Conservation (phyloP, 2,113 vertebrate species). For the Sander vitreus region DNA sequence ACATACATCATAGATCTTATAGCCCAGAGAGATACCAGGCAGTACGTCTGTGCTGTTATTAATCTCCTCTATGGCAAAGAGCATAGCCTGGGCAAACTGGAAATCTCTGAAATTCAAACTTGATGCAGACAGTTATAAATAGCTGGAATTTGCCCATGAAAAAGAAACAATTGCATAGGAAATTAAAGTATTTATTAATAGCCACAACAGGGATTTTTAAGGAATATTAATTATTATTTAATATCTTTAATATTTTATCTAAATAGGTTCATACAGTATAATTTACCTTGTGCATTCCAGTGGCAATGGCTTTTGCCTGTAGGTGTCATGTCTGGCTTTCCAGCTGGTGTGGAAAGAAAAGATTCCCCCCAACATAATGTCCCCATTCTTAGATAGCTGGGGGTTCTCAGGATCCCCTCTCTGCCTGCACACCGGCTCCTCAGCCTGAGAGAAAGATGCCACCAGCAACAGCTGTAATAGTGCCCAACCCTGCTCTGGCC, state of each 20-base stretch:
- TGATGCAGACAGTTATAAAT: background rate
- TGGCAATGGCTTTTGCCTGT: conserved; percentile 62
- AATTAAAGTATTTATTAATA: background rate
- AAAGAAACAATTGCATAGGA: background rate
- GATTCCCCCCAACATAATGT: conserved; percentile 78
- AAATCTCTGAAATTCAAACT: conserved; percentile 74
- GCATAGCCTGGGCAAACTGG: conserved; percentile 81
- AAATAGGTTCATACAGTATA: background rate
- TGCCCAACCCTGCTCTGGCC: conserved; percentile 63
- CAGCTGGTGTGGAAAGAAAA: conserved; percentile 80
- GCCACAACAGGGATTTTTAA: conserved; percentile 24
- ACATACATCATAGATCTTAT: conserved; percentile 82
- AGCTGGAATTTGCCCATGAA: background rate
- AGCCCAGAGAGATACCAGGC: conserved; percentile 79
- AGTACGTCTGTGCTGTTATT: conserved; percentile 81
- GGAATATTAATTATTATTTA: background rate
- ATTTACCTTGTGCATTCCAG: conserved; percentile 79
- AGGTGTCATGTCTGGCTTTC: conserved; percentile 56
- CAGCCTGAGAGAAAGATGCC: conserved; percentile 46
- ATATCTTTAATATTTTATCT: background rate
- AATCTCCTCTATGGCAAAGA: conserved; percentile 84
- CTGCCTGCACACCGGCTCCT: conserved; percentile 59
- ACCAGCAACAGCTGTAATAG: conserved; percentile 66
- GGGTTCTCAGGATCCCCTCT: conserved; percentile 64
- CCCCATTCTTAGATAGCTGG: conserved; percentile 70